Evolutionary conservation across 64 coral and sea anemone genomes (phyloP), one percentile per base, ranked within the genome.

Genomic region (Actinia tenebrosa): DNA sequence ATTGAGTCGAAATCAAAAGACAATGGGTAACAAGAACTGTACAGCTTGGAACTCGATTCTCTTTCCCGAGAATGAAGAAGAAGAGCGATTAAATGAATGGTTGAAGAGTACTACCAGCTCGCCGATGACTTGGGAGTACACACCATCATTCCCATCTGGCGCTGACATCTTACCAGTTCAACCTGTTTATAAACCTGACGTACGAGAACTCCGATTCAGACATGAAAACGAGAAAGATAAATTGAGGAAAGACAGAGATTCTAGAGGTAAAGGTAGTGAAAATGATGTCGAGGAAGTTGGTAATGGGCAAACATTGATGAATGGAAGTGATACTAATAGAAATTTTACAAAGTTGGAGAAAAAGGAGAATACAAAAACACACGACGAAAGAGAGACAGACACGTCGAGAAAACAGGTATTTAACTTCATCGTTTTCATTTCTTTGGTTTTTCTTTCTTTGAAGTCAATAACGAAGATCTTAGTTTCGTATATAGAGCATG

Each of bases 31-130:
- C 79, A 45, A 81, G 79, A 81, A 81, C 13, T 81, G 79, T 53
- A 81, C 43, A 6, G 23, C 4, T 7, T 81, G 79, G 50, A 81
- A n/a, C 22, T 81, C 79, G 16, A 81, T 81, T 53, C 50, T 81
- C 7, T 81, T 81, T n/a, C 50, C 79, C 44, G 79, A 81, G 53
- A 75, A 75, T 75, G 79, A 81, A 81, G 79, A 81, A 50, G 79
- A 50, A 22, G 79, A 81, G 2, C 3, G 50, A 53, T 14, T 81
- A 7, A 53, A 81, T 22, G 45, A 81, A 53, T 81, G 79, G 79
- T 20, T 81, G 79, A 53, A 81, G 50, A 10, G 18, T 16, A 10
- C 5, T 3, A 53, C 5, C 16, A 37, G 30, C 30, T 37, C 30
- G 30, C 1, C 79, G 4, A 4, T 81, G 16, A 7, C 43, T 1